Base-by-base conservation (phyloP, 1,140 invertebrate genomes). In the Bombus haemorrhoidalis region DNA sequence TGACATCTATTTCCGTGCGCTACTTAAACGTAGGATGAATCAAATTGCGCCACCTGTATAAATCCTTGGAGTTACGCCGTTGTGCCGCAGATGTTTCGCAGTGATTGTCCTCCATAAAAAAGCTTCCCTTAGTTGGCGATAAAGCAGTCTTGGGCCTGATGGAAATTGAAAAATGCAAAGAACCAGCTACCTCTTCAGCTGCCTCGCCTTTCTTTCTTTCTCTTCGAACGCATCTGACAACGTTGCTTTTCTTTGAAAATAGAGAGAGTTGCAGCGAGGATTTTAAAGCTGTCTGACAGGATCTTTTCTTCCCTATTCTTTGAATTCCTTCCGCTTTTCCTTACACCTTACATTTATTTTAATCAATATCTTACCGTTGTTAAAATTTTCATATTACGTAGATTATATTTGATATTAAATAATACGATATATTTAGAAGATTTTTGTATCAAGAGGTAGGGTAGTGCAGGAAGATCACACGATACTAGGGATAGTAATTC, bases 161-260 rank as follows among this genome's bases (percentile, higher is more conserved):
- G 71, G 84, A 91, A 91, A 91, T 90, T 91, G 88, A 91, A 90
- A 91, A 90, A 88, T 90, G 86, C 76, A 90, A 90, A 89, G 84
- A 81, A 78, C 34, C 79, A 78, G n/a, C 71, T 66, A 68, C 25
- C 82, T 12, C 25, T 32, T 15, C 12, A 47, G 15, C 25, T 41
- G 8, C 59, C n/a, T 79, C n/a, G 41, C 79, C 53, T 71, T 68
- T 82, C n/a, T 57, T 59, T 53, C 64, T 66, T 28, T 68, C 81
- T 53, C 47, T 53, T 22, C 47, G 18, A 53, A 53, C 66, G 47
- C 3, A 66, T 39, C 22, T 41, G 18, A 32, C 47, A 69, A 53
- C 32, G 69, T 9, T 32, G 37, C 53, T 28, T 59, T 59, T 83
- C 59, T 32, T 79, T 47, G 66, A 62, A 77, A 53, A 53, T 22